phyloP scores from a whole-genome alignment of 2,113 vertebrate species.

The Boulengeromyrus knoepffleri region DNA sequence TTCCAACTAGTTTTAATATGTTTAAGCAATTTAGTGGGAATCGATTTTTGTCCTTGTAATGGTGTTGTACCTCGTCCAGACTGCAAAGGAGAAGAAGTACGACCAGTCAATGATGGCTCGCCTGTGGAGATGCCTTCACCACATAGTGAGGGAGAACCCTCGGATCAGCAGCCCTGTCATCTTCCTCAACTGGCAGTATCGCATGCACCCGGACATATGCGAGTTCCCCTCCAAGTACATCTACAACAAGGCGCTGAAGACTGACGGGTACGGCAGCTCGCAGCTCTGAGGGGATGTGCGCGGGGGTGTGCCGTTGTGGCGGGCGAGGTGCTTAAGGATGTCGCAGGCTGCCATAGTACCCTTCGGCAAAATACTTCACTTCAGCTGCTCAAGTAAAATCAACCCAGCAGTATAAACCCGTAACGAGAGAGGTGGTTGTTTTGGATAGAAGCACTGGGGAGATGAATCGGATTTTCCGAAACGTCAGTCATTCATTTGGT shows the following conservation, averaged over 20 bases:
- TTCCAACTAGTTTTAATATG: background rate
- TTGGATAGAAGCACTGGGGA: background rate
- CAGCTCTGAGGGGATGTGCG: background rate
- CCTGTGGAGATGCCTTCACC: constrained; percentile 55
- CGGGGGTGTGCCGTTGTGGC: background rate
- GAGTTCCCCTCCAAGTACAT: constrained; percentile 74
- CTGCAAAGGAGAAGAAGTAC: constrained; percentile 66
- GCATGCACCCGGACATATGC: constrained; percentile 82
- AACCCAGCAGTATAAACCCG: background rate
- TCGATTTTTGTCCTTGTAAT: background rate
- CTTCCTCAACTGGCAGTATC: constrained; percentile 69
- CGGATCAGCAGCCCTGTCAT: constrained; percentile 41
- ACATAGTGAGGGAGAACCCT: constrained; percentile 32
- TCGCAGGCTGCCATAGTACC: background rate
- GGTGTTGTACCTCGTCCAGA: constrained; percentile 43
- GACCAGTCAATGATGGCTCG: constrained; percentile 76
- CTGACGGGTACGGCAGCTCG: constrained; percentile 53
- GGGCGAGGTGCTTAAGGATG: background rate
- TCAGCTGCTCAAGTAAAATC: background rate
- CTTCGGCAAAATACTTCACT: background rate
- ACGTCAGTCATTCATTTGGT: background rate
- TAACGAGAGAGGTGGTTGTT: background rate
- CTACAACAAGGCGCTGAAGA: constrained; percentile 61
- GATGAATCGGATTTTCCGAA: background rate
- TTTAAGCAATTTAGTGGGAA: background rate